These are phyloP conservation scores for Diarsia rubi DNA, from an alignment of 2,888 invertebrate species.

Conservation along the genomic window DNA sequence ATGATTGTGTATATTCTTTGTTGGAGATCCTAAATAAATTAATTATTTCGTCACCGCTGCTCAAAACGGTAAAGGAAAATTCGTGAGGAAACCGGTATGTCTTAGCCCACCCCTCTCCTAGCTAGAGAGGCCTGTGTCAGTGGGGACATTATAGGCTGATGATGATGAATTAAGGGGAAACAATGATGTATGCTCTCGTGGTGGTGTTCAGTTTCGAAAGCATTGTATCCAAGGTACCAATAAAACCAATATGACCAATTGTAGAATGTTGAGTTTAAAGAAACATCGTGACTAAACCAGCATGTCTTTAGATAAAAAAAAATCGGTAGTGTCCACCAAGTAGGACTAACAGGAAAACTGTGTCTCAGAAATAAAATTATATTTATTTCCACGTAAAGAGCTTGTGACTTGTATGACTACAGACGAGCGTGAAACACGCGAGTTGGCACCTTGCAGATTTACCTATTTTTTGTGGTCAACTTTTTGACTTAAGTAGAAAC, in stretches of 20 bases:
- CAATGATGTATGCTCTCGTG: neutral
- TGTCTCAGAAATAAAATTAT: neutral
- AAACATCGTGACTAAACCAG: neutral
- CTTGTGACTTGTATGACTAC: no score
- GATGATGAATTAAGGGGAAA: neutral
- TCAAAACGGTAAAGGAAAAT: no score
- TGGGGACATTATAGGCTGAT: no score
- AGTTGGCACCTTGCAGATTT: no score
- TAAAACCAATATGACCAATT: neutral
- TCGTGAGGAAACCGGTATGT: no score
- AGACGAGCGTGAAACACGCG: no score
- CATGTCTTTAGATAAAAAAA: neutral
- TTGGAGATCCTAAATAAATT: no score
- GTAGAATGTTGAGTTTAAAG: neutral
- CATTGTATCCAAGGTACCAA: neutral
- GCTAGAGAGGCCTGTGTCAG: no score
- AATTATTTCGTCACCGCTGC: no score
- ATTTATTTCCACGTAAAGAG: neutral
- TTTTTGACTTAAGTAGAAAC: neutral
- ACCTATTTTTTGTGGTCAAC: no score
- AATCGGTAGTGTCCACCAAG: neutral
- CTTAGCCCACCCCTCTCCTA: no score
- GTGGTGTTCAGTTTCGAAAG: neutral
- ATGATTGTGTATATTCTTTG: no score
- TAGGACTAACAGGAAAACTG: neutral